phyloP scores from a whole-genome alignment of 2,113 vertebrate species.

The Pelusios castaneus region DNA sequence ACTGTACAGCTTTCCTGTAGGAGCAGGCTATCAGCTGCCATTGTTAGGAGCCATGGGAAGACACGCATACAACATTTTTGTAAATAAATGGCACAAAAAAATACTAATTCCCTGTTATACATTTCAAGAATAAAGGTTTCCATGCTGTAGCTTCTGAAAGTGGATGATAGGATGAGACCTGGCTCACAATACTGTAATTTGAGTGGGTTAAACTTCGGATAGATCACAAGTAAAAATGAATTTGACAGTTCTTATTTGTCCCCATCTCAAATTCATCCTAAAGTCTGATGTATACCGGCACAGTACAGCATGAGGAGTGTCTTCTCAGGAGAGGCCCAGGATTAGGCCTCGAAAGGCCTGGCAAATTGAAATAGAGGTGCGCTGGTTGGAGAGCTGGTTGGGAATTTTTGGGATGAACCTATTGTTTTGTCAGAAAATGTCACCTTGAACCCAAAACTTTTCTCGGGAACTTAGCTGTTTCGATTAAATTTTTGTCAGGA shows the following conservation, averaged over 20 bases:
- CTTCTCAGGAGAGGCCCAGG: background rate
- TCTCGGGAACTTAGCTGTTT: background rate
- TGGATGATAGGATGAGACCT: background rate
- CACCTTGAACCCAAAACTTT: background rate
- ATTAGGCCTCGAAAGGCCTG: background rate
- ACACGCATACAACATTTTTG: fast-evolving
- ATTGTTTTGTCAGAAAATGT: background rate
- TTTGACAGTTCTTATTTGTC: fast-evolving
- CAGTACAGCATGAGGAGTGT: fast-evolving
- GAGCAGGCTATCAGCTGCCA: background rate
- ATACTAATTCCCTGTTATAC: background rate
- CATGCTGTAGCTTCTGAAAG: background rate
- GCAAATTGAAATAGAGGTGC: background rate
- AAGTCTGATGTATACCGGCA: background rate
- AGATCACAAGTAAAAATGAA: background rate
- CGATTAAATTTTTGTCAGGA: background rate
- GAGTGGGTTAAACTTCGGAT: background rate
- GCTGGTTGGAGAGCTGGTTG: background rate
- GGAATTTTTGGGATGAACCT: background rate
- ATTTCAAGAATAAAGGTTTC: background rate
- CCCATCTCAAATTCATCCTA: background rate
- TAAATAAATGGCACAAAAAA: background rate
- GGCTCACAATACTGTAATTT: background rate
- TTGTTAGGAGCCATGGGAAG: background rate
- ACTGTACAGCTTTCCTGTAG: background rate